A percentile compares a stretch with the other conserved stretches of the same genome.
These are phyloP conservation scores for Aleiodes testaceus DNA, from an alignment of 2,888 invertebrate genomes.

Conservation along the genomic window DNA sequence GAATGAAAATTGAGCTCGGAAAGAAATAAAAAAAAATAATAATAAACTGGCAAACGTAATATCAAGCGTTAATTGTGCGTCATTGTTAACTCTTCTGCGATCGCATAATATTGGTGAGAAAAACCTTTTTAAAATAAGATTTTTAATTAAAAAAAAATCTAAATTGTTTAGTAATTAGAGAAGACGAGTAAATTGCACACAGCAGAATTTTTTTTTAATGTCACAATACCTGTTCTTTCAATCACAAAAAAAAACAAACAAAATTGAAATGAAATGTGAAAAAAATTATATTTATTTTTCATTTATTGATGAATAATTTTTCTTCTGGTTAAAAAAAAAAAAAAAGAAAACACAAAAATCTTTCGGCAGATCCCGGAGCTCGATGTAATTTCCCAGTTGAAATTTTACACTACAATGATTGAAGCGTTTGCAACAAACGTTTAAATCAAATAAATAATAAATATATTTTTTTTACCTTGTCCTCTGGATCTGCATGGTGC, in stretches of 20 bases:
- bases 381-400: conserved; percentile 22
- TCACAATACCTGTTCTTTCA: conserved; percentile 16
- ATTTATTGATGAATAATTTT: conserved; percentile 1
- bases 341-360: neutral
- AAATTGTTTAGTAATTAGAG: conserved; percentile 11
- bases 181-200: conserved; percentile 25
- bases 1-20: conserved; percentile 45
- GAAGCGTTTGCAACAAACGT: neutral
- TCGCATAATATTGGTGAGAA: conserved; percentile 67
- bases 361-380: conserved; percentile 27
- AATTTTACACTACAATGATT: neutral
- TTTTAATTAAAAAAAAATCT: conserved; percentile 25
- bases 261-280: conserved; percentile 13
- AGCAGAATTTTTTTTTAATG: conserved; percentile 24
- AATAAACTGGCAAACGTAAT: conserved; percentile 1
- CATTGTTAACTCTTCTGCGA: conserved; percentile 56
- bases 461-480: conserved; percentile 31
- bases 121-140: conserved; percentile 18
- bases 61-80: conserved; percentile 35
- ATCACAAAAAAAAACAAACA: conserved; percentile 12
- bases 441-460: conserved; percentile 7
- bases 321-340: neutral
- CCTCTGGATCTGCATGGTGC: conserved; percentile 34
- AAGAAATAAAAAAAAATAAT: conserved; percentile 34
- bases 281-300: neutral